These are phyloP conservation scores for Mesembrinibis cayennensis DNA, from an alignment of 2,113 vertebrate genomes.

Conservation along the genomic window DNA sequence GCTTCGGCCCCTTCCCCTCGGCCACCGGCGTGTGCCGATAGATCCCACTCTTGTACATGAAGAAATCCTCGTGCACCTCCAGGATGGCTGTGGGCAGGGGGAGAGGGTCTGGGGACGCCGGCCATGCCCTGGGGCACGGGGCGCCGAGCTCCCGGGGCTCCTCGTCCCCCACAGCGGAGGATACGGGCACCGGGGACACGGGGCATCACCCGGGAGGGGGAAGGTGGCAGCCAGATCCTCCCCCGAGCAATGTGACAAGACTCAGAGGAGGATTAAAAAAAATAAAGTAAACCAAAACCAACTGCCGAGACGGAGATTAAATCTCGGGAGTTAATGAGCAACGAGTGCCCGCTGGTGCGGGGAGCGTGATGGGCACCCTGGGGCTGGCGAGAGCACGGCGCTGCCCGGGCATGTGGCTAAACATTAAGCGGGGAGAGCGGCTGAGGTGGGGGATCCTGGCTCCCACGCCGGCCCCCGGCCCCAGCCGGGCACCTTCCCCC, in stretches of 20 bases:
- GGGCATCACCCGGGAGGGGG: fast-evolving
- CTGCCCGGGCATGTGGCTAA: neutral
- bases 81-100: slow-evolving; percentile 83
- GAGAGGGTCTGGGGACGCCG: neutral
- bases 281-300: neutral
- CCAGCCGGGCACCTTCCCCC: fast-evolving
- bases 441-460: neutral
- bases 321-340: slow-evolving; percentile 28
- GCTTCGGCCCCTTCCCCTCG: slow-evolving; percentile 75
- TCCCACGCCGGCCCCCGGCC: fast-evolving
- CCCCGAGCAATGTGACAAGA: fast-evolving
- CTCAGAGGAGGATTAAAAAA: neutral
- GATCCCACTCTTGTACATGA: slow-evolving; percentile 89
- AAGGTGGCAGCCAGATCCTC: neutral
- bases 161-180: fast-evolving
- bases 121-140: fast-evolving
- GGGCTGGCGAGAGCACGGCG: neutral
- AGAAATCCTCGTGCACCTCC: slow-evolving; percentile 98
- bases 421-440: neutral
- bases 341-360: neutral
- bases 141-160: fast-evolving
- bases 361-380: neutral
- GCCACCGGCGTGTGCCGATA: slow-evolving; percentile 89
- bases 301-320: neutral
- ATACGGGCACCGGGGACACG: fast-evolving